Percentiles rank a stretch among this genome's conserved stretches.
Conservation (phyloP, 1,140 invertebrate genomes). For the Ridgeia piscesae region DNA sequence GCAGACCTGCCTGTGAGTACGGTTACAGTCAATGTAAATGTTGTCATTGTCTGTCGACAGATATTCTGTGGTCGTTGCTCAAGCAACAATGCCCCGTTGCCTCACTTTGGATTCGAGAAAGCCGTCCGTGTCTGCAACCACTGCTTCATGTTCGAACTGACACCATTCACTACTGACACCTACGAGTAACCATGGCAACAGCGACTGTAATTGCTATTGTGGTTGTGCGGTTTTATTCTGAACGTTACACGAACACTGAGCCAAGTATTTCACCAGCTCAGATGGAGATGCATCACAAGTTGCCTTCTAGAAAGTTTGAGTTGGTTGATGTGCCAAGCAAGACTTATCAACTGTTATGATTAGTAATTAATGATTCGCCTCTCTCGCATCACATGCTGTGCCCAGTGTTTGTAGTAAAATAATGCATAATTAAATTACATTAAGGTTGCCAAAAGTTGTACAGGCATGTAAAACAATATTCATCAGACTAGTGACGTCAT, state of each 20-base stretch:
- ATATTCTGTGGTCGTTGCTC: conserved; percentile 94
- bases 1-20: not conserved
- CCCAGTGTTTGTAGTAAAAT: not conserved
- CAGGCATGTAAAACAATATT: too few species aligned
- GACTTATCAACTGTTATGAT: not conserved
- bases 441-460: not conserved
- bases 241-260: not conserved
- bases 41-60: conserved; percentile 55
- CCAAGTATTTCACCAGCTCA: not conserved
- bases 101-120: conserved; percentile 86
- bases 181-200: not conserved
- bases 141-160: conserved; percentile 70
- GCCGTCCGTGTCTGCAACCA: conserved; percentile 93
- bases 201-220: not conserved
- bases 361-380: not conserved
- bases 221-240: not conserved
- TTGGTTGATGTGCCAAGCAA: not conserved
- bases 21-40: not conserved
- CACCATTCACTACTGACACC: conserved; percentile 46
- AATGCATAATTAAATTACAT: not conserved
- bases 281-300: not conserved
- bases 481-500: too few species aligned
- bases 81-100: conserved; percentile 86
- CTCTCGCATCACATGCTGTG: not conserved
- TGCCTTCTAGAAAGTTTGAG: not conserved